These are phyloP conservation scores for Channallabes apus DNA, from an alignment of 2,797 vertebrate genomes.

Conservation along the genomic window DNA sequence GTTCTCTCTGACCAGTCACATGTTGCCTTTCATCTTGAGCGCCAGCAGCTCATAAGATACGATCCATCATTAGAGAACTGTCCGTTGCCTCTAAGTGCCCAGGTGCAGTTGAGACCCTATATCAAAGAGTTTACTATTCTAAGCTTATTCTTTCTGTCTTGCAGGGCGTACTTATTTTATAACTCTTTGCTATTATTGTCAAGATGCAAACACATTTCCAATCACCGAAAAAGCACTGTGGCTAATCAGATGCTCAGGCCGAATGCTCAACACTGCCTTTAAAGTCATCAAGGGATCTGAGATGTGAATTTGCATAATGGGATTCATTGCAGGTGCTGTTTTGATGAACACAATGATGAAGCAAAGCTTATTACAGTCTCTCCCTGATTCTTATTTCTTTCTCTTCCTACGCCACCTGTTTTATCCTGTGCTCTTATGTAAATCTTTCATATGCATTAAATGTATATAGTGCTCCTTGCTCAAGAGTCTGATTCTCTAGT, in stretches of 20 bases:
- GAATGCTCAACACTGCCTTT: slow-evolving; percentile 46
- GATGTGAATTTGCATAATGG: slow-evolving; percentile 56
- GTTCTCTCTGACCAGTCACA: slow-evolving; percentile 57
- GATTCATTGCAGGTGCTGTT: slow-evolving; percentile 55
- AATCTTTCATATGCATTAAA: slow-evolving; percentile 17
- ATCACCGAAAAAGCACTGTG: slow-evolving; percentile 31
- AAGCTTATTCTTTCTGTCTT: slow-evolving; percentile 31
- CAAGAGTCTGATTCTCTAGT: not conserved
- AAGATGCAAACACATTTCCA: slow-evolving; percentile 29
- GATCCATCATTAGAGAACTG: slow-evolving; percentile 49
- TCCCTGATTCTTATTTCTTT: slow-evolving; percentile 20
- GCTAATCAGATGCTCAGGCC: slow-evolving; percentile 42
- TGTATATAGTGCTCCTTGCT: not conserved
- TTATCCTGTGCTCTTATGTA: slow-evolving; percentile 25
- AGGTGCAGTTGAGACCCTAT: slow-evolving; percentile 50
- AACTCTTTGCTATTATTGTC: slow-evolving; percentile 6
- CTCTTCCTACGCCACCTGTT: slow-evolving; percentile 31
- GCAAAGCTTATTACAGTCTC: slow-evolving; percentile 48
- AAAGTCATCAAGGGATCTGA: slow-evolving; percentile 59
- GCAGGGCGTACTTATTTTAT: slow-evolving; percentile 29
- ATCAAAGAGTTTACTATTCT: slow-evolving; percentile 55
- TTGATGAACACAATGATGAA: slow-evolving; percentile 50
- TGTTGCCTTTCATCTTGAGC: slow-evolving; percentile 59
- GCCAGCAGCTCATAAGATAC: slow-evolving; percentile 46
- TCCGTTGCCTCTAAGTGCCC: slow-evolving; percentile 51